Evolutionary conservation across 2,888 invertebrate genomes (phyloP), one percentile per base, ranked within the genome.

Genomic region (Rhodophaea formosa): DNA sequence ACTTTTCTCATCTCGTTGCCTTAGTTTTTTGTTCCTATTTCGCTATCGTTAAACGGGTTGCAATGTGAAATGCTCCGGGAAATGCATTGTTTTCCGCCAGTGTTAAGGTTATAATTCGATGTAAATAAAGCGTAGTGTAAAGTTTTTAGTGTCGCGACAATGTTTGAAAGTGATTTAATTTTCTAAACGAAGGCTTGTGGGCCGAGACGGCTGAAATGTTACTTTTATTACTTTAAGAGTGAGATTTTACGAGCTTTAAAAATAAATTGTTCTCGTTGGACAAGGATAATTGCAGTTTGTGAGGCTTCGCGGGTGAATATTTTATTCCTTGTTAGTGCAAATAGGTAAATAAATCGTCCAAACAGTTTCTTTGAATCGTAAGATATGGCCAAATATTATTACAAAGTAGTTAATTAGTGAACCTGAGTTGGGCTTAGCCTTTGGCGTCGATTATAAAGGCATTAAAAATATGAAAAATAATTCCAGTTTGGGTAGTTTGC

Each of bases 161-260:
- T 75, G 72, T 79, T 84, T 79, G 74, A 71, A 51, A 84, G 88
- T 86, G 88, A 84, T 82, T 82, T 76, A 55, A 55, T 55, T 55
- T 56, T 56, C 56, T 56, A 49, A 56, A 73, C 76, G 71, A 79
- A 79, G 73, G 75, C 71, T 77, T 78, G 75, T 71, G 73, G 71
- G 59, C 71, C 75, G 75, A 74, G 82, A 82, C 77, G 77, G 80
- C 79, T 87, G 84, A 88, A 88, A 89, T 88, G 87, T 88, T 88
- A 84, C 84, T 80, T 90, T 91, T 88, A 89, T 82, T 79, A 79
- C 86, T 82, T 72, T 71, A 86, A 86, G 80, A 89, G 87, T 89
- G 90, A 86, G 86, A 86, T 83, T 90, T 90, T 89, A 91, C 75
- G 90, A 84, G 80, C 86, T 77, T 87, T 87, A 78, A 88, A 88